Evolutionary conservation across 2,888 invertebrate genomes (phyloP), one percentile per base, ranked within the genome.

Genomic region (Phania funesta): DNA sequence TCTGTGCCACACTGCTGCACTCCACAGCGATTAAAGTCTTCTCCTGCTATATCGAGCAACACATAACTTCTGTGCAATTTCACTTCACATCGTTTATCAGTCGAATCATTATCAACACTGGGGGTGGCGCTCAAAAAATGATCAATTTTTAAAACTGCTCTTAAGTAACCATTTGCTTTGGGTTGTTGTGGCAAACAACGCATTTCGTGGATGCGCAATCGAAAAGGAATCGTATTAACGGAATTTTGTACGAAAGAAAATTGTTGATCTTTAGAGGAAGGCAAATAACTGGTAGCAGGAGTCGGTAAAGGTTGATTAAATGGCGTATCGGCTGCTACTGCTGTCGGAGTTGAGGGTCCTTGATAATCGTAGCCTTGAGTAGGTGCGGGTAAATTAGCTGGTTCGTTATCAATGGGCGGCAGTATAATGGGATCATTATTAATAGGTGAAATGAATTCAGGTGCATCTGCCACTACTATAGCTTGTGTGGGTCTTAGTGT

Each of bases 21-120:
- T 0, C 93, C 93, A 84, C 93, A 93, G 38, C 90, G 90, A 71
- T 89, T 87, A 86, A 93, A 93, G 81, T 91, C 90, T 3, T 90
- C 89, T 1, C 90, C 91, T 3, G 90, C 88, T 68, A 93, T 89
- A 84, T 92, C 91, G 3, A 93, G 77, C 0, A 89, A 74, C 0
- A 91, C 84, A 71, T 86, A 89, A n/a, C 89, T 88, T 84, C 90
- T 79, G 22, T 87, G 86, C 0, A 90, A 56, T 48, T 89, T 90
- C 35, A 89, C 78, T 29, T 89, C 88, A 67, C 90, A 90, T 7
- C 87, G 87, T 8, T 86, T 85, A 44, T 88, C 89, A 38, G 85
- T 84, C 1, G 87, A 85, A 26, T 90, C 90, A n/a, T 85, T 88
- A 78, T 92, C 92, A 52, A 91, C 87, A 46, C 87, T 89, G 16